Conservation (phyloP, 2,113 vertebrate species). For the Chionomys nivalis region DNA sequence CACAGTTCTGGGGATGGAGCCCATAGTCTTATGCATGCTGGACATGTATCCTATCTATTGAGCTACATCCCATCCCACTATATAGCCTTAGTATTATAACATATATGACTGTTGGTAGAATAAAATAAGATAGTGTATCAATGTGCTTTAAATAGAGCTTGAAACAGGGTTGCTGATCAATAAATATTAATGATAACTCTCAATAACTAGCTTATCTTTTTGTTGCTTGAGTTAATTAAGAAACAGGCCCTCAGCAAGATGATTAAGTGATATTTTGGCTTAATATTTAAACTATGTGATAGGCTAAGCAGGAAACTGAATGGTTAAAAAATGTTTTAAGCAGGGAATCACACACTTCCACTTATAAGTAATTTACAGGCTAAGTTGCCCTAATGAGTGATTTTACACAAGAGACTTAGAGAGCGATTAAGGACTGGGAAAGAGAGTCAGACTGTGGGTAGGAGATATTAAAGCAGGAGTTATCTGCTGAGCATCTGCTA, state of each 20-base stretch:
- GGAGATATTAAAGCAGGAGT: constrained; percentile 1
- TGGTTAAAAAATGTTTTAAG: background rate
- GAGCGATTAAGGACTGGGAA: background rate
- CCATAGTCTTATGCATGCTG: background rate
- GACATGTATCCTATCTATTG: background rate
- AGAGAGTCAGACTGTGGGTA: background rate
- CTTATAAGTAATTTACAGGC: background rate
- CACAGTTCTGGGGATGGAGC: background rate
- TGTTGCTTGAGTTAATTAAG: constrained; percentile 52
- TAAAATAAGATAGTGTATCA: background rate
- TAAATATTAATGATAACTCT: constrained; percentile 27
- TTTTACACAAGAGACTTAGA: background rate
- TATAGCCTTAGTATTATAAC: background rate
- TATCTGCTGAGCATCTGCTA: constrained; percentile 49
- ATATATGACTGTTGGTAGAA: background rate
- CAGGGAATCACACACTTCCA: background rate
- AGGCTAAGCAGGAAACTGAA: background rate
- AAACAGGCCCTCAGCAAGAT: background rate
- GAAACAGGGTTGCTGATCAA: background rate
- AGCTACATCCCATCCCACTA: background rate
- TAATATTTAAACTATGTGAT: background rate
- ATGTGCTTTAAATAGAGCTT: background rate
- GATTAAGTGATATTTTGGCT: background rate
- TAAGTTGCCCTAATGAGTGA: constrained; percentile 23
- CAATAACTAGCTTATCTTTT: background rate